A percentile compares a stretch with the other conserved stretches of the same genome.
phyloP scores from a whole-genome alignment of 1,140 invertebrate species.

The Zaprionus vittiger region DNA sequence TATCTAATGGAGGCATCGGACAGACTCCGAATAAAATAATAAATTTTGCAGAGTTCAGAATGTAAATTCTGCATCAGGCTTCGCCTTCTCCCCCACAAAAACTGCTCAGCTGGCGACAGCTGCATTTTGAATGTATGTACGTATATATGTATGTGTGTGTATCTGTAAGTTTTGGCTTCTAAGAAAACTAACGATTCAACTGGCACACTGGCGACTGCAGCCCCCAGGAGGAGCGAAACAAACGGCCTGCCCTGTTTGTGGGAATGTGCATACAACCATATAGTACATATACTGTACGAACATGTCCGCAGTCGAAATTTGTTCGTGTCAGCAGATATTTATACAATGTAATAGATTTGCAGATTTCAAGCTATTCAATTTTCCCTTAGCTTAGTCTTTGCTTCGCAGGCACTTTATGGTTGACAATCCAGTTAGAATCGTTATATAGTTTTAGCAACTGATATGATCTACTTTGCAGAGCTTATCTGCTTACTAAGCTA shows the following conservation, averaged over 20 bases:
- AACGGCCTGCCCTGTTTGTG: slow-evolving; percentile 13
- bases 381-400: not conserved
- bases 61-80: not conserved
- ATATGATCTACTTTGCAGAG: not conserved
- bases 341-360: slow-evolving; percentile 18
- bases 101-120: slow-evolving; percentile 14
- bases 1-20: slow-evolving; percentile 3
- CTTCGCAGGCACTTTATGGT: not conserved
- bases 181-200: slow-evolving; percentile 17
- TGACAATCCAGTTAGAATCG: not conserved
- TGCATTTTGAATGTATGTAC: slow-evolving; percentile 1
- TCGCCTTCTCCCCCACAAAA: not conserved
- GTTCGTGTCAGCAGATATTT: slow-evolving; percentile 34
- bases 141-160: not conserved
- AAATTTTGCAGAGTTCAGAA: not conserved
- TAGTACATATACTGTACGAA: not conserved
- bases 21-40: slow-evolving; percentile 1
- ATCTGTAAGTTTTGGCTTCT: slow-evolving; percentile 11
- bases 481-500: not conserved
- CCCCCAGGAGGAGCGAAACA: not conserved
- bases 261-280: not conserved
- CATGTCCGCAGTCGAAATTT: slow-evolving; percentile 8
- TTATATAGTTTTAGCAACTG: not conserved
- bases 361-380: slow-evolving; percentile 1
- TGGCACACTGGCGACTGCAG: not conserved